A percentile compares a stretch with the other conserved stretches of the same genome.
Conservation (phyloP, 2,797 vertebrate genomes). For the Pantherophis alleghaniensis region DNA sequence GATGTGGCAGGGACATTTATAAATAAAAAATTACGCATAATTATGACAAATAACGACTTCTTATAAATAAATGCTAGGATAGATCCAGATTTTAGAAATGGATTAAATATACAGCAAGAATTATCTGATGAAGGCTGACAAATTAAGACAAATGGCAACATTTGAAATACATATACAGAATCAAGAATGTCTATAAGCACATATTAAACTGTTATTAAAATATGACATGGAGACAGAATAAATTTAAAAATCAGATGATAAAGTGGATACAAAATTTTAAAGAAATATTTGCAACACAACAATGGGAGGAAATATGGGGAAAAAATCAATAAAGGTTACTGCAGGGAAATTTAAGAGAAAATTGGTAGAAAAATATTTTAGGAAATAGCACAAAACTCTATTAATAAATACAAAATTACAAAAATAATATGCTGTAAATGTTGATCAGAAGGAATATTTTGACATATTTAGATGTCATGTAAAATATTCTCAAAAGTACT, state of each 20-base stretch:
- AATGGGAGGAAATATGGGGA: not conserved
- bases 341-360: not conserved
- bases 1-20: not conserved
- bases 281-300: not conserved
- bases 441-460: not conserved
- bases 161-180: not conserved
- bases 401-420: not conserved
- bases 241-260: not conserved
- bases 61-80: not conserved
- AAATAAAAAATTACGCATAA: not conserved
- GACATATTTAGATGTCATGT: not conserved
- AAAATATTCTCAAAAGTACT: not conserved
- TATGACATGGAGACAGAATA: not conserved
- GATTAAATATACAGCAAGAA: not conserved
- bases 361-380: not conserved
- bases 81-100: not conserved
- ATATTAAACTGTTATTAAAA: not conserved
- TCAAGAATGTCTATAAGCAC: not conserved
- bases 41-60: not conserved
- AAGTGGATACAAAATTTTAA: not conserved
- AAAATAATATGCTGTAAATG: not conserved
- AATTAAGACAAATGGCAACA: not conserved
- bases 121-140: not conserved
- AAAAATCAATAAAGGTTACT: not conserved
- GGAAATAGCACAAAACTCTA: not conserved